Evolutionary conservation across 2,113 vertebrate genomes (phyloP), one percentile per base, ranked within the genome.

Genomic region (Tragelaphus imberbis): DNA sequence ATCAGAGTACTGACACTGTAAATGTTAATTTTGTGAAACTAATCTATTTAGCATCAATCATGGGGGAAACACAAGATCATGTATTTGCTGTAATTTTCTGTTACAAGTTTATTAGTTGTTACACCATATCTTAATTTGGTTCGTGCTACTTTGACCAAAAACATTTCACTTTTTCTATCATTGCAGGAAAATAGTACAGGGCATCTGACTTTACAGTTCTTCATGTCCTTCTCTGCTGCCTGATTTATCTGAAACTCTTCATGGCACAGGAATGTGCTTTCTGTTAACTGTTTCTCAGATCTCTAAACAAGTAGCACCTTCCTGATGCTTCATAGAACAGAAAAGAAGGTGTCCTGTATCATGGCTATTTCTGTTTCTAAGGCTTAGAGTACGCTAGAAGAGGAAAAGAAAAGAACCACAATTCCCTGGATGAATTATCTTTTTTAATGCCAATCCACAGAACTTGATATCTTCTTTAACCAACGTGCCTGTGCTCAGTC

Each of bases 191-290:
- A 89, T 86, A 15, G 68, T 10, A 44, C 3, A 82, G 0, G 23
- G 28, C 19, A 47, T 53, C 51, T 36, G 21, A 86, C 27, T 90
- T 61, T 21, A 23, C 19, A 88, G 28, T 36, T 1, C 47, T 94
- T 80, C 7, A 0, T 84, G 23, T 51, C n/a, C 68, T 77, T 55
- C 16, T 84, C 75, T 55, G 51, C 53, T 88, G 28, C 14, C 47
- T 71, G 14, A 88, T 96, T 90, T 92, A 81, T 56, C 53, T 82
- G 65, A 91, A 94, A 96, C 28, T 44, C 30, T 95, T 88, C 28
- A 65, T 59, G 16, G 9, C 9, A 47, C 56, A 77, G 33, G 16
- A 63, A n/a, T 27, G 8, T 91, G 13, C 17, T 80, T 25, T 87
- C 49, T 93, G 14, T 53, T 88, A 92, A 88, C 6, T 40, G 11